Percentiles rank a stretch among this genome's conserved stretches.
These are phyloP conservation scores for Aphis craccivora DNA, from an alignment of 1,140 invertebrate species.

Conservation along the genomic window DNA sequence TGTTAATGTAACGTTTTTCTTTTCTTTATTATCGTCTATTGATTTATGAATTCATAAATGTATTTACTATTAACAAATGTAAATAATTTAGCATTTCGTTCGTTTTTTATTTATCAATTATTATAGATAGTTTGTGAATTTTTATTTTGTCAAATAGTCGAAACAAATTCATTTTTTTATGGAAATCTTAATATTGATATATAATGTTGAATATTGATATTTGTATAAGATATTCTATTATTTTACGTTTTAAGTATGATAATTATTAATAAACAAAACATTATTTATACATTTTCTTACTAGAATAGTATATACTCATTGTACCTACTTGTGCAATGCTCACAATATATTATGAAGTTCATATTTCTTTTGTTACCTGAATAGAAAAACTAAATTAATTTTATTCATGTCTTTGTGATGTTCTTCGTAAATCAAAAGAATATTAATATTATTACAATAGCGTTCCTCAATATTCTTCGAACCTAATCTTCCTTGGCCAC, in stretches of 20 bases:
- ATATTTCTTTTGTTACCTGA: background rate
- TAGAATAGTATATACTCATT: background rate
- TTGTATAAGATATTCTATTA: background rate
- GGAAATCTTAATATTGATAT: background rate
- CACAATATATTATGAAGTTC: background rate
- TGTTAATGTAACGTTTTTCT: background rate
- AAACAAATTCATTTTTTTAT: background rate
- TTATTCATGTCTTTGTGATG: background rate
- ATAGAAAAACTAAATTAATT: background rate
- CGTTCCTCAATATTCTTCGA: background rate
- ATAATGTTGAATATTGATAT: background rate
- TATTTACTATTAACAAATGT: background rate
- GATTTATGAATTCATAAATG: background rate
- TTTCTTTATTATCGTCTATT: background rate
- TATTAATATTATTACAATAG: conserved; percentile 28
- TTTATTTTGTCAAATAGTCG: too few species aligned
- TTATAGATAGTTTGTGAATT: background rate
- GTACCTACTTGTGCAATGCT: background rate
- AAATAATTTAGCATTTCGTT: background rate
- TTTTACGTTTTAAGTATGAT: background rate
- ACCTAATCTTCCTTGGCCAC: conserved; percentile 11
- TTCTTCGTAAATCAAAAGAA: background rate
- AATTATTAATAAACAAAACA: background rate
- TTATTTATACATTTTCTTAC: background rate
- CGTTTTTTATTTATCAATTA: background rate